Evolutionary conservation across 53 echinoderm and acorn worm species (phyloP).

Genomic region (Antedon mediterranea): DNA sequence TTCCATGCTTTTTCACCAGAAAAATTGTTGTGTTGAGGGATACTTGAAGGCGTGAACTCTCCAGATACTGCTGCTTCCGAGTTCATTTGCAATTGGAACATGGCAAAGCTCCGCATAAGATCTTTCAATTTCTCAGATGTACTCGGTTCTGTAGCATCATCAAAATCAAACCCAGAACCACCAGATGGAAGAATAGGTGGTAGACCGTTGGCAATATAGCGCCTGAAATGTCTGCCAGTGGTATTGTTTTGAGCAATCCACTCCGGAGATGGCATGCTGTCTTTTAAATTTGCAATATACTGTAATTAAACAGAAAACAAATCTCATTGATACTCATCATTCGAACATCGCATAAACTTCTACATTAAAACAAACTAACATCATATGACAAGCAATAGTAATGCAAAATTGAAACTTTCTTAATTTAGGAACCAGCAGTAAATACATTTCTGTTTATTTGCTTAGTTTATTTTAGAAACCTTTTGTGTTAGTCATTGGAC

Average conservation of each 20-base stretch:
- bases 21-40: too few species aligned
- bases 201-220: background rate
- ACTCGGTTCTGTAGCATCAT: background rate
- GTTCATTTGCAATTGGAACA: background rate
- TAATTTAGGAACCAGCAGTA: too few species aligned
- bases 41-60: background rate
- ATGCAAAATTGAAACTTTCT: too few species aligned
- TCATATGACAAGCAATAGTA: too few species aligned
- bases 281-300: background rate
- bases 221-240: background rate
- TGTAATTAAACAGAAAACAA: too few species aligned
- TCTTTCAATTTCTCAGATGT: background rate
- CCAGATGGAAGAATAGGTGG: background rate
- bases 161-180: background rate
- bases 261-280: background rate
- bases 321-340: too few species aligned
- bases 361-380: too few species aligned
- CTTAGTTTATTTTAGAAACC: too few species aligned
- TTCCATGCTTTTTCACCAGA: too few species aligned
- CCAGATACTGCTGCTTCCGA: background rate
- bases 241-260: background rate
- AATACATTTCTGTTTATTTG: too few species aligned
- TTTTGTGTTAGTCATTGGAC: too few species aligned
- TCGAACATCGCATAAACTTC: too few species aligned
- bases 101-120: background rate